A percentile compares a stretch with the other conserved stretches of the same genome.
These are phyloP conservation scores for Drosophila peninsularis DNA, from an alignment of 2,888 invertebrate species.

Conservation along the genomic window DNA sequence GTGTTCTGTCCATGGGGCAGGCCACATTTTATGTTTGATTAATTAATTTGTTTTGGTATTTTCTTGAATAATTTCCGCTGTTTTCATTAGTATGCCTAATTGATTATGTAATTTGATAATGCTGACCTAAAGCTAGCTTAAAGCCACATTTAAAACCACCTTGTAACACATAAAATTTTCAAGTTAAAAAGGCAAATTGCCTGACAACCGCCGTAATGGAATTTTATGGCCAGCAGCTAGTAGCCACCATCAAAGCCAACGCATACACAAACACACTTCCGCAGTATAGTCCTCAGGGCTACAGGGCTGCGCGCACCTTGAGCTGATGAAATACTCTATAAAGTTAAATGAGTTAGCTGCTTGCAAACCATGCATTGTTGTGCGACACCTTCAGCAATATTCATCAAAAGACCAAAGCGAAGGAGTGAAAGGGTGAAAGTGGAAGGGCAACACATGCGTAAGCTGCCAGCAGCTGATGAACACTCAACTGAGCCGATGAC, in stretches of 20 bases:
- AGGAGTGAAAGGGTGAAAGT: background rate
- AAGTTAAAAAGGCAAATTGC: background rate
- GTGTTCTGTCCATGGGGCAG: constrained; percentile 4
- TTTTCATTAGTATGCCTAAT: constrained; percentile 13
- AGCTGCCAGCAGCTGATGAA: constrained; percentile 3
- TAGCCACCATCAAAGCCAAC: constrained; percentile 4
- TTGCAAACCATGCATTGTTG: constrained; percentile 9
- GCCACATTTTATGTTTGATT: constrained; percentile 17
- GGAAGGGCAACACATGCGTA: constrained; percentile 14
- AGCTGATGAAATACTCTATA: constrained; percentile 35
- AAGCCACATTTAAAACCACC: constrained; percentile 1
- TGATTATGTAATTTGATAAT: constrained; percentile 29
- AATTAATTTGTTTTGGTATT: constrained; percentile 17
- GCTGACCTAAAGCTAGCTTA: background rate
- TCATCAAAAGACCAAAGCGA: background rate
- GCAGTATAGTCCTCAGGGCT: constrained; percentile 10
- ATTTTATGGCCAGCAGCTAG: constrained; percentile 31
- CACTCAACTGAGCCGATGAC: constrained; percentile 30
- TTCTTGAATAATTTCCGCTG: background rate
- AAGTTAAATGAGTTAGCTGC: constrained; percentile 33
- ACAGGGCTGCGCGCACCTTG: constrained; percentile 15
- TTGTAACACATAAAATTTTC: background rate
- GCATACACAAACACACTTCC: background rate
- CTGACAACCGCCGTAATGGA: constrained; percentile 19
- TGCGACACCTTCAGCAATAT: constrained; percentile 1